Conservation (phyloP, 2,797 vertebrate genomes). For the Smutsia gigantea region DNA sequence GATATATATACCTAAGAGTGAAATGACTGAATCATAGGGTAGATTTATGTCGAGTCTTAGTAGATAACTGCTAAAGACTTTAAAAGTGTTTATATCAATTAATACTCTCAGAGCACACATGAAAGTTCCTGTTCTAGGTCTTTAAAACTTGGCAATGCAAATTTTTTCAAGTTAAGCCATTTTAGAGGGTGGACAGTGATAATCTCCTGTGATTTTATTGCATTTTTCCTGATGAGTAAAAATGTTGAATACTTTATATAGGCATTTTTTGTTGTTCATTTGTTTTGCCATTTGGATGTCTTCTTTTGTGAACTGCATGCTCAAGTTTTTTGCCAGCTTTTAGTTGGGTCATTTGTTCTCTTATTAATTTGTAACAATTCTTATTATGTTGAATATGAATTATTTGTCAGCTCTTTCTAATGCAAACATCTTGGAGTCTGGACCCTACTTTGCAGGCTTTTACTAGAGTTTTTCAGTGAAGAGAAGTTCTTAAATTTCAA, state of each 20-base stretch:
- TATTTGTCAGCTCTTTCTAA: not conserved
- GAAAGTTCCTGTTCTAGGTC: not conserved
- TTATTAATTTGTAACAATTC: not conserved
- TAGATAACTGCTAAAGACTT: not conserved
- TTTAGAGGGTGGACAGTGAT: not conserved
- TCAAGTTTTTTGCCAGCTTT: not conserved
- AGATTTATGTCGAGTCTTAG: not conserved
- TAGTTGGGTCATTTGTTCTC: not conserved
- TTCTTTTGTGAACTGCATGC: not conserved
- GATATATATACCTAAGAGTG: not conserved
- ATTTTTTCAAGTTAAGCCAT: not conserved
- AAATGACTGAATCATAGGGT: not conserved
- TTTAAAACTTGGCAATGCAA: not conserved
- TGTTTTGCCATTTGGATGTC: not conserved
- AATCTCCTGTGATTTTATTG: not conserved
- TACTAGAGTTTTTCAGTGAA: not conserved
- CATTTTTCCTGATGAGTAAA: not conserved
- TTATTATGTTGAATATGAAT: not conserved
- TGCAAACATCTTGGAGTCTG: not conserved
- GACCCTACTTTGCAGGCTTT: not conserved
- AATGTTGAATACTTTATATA: not conserved
- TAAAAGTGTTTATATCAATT: not conserved
- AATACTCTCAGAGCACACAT: not conserved
- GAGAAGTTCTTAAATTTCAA: conserved; percentile 4
- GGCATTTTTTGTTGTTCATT: not conserved